phyloP scores from a whole-genome alignment of 2,113 vertebrate species.

The Pongo abelii region DNA sequence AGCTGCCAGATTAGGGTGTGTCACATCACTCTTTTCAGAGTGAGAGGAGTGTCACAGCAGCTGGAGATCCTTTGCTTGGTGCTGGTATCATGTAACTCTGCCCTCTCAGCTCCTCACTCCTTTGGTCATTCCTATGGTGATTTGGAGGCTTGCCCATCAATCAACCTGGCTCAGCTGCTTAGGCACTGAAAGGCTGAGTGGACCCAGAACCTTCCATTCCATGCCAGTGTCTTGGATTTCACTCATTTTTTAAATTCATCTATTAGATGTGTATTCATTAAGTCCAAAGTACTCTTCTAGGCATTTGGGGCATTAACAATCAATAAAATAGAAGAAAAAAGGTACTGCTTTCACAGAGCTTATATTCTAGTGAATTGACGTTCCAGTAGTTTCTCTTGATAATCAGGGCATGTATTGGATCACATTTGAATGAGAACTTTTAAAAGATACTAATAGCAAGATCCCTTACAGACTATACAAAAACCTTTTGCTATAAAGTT shows the following conservation, averaged over 20 bases:
- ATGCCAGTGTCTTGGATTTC: not conserved
- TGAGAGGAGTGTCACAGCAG: not conserved
- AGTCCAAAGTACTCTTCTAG: not conserved
- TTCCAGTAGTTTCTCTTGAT: not conserved
- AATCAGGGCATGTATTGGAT: not conserved
- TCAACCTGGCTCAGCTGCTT: not conserved
- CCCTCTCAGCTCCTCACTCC: not conserved
- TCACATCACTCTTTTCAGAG: not conserved
- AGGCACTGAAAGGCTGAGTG: not conserved
- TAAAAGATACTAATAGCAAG: not conserved
- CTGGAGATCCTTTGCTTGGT: too few relatives aligned
- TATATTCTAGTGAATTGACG: not conserved
- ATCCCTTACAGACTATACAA: not conserved
- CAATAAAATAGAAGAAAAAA: not conserved
- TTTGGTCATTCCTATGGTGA: not conserved
- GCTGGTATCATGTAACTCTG: not conserved
- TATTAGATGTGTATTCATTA: not conserved
- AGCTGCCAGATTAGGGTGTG: too few relatives aligned
- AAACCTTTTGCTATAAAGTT: not conserved
- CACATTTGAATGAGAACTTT: not conserved
- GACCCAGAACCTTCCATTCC: not conserved
- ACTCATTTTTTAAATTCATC: not conserved
- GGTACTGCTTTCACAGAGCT: not conserved
- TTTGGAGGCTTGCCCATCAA: not conserved
- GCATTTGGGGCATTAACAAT: not conserved